Base-by-base conservation (phyloP, 2,888 invertebrate genomes). In the Aphelenchoides bicaudatus region DNA sequence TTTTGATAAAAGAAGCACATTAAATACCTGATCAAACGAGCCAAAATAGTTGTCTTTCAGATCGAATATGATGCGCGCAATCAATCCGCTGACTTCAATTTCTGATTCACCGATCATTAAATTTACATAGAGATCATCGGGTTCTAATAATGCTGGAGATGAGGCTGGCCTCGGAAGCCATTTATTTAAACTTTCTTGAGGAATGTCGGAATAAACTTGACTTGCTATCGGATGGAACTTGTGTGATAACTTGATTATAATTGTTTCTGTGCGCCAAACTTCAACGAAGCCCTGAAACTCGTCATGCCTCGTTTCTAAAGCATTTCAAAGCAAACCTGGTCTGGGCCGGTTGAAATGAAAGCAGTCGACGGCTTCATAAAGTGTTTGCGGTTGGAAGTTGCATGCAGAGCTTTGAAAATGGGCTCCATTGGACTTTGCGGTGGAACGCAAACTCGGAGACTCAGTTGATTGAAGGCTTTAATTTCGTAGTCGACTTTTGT, bases 61-160 rank as follows among this genome's bases (percentile, higher is more conserved):
- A 54, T 70, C 66, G 59, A 78, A 58, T 28, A 78, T 59, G 30
- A 69, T 88, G 56, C 88, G 86, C 30, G 98, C 84, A 5, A 94
- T 86, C 19, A 92, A 88, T 2, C 96, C 96, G 78, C 92, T 94
- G 0, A 93, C 85, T 71, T 90, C 85, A 4, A 96, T 82, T 29
- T 91, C 88, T 0, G 93, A 93, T 0, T 93, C 91, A 0, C 92
- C 92, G 30, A 96, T 89, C 83, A 93, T 92, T 23, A 94, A 82
- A 25, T 94, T 83, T 0, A 96, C 86, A 61, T 87, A 88, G 0
- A 98, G 90, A 80, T 87, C 86, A 80, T 98, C 96, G 0, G 93
- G 86, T 3, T 88, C 85, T 70, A 96, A 82, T 0, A 87, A 85
- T 0, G 87, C 87, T 3, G 74, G 74, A 59, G 65, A 58, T 10